phyloP scores from a whole-genome alignment of 1,140 invertebrate genomes.

The Drosophila pectinifera region DNA sequence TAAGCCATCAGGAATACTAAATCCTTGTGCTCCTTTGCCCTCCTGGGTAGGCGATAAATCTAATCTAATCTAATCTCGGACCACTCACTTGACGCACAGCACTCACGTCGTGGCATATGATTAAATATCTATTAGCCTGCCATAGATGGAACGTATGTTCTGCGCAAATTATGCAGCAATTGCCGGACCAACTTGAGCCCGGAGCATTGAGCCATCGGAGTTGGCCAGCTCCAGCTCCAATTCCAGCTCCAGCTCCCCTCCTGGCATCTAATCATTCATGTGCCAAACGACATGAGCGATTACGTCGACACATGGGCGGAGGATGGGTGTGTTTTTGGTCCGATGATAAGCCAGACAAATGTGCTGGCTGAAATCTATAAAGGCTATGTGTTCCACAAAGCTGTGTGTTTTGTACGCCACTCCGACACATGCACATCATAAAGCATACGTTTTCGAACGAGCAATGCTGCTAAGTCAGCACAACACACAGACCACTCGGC shows the following conservation, averaged over 20 bases:
- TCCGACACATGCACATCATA: conserved; percentile 66
- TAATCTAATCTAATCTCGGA: conserved; percentile 44
- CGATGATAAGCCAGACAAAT: conserved; percentile 78
- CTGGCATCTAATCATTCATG: conserved; percentile 73
- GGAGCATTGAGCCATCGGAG: conserved; percentile 7
- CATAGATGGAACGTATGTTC: conserved; percentile 57
- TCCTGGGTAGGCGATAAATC: conserved; percentile 39
- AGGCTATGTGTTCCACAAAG: conserved; percentile 47
- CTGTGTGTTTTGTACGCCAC: conserved; percentile 32
- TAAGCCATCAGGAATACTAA: background rate
- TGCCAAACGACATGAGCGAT: conserved; percentile 80
- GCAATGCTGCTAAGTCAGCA: conserved; percentile 72
- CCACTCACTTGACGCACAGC: conserved; percentile 49
- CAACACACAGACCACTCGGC: conserved; percentile 4
- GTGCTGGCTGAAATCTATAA: conserved; percentile 77
- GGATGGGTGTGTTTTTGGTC: conserved; percentile 6
- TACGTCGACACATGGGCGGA: conserved; percentile 61
- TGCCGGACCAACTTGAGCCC: conserved; percentile 29
- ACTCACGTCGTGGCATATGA: conserved; percentile 35
- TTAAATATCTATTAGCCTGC: conserved; percentile 70
- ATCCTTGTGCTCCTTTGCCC: conserved; percentile 8
- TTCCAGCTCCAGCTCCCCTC: conserved; percentile 7
- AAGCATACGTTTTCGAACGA: conserved; percentile 65
- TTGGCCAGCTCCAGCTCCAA: background rate
- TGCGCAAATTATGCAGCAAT: conserved; percentile 66